Conservation (phyloP, 1,140 invertebrate species). For the Lutraria rhynchaena region DNA sequence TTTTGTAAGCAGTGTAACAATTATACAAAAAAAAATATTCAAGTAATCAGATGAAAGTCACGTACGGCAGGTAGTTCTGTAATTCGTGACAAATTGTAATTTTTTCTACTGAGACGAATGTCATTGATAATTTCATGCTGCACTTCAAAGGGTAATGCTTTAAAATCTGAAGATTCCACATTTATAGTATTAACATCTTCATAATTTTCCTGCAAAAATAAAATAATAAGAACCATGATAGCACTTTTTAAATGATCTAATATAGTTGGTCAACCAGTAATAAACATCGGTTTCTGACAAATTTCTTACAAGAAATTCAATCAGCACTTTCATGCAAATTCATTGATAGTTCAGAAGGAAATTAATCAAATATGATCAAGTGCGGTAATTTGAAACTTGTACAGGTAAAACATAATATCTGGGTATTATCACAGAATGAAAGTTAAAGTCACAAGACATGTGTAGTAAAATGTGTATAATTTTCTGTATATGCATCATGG, state of each 20-base stretch:
- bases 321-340: no score
- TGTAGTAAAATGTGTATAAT: no score
- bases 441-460: no score
- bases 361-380: no score
- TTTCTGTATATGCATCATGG: no score
- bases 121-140: slow-evolving; percentile 96
- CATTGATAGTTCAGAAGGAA: no score
- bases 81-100: slow-evolving; percentile 84
- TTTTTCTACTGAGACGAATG: slow-evolving; percentile 94
- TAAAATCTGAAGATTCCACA: slow-evolving; percentile 90
- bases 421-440: no score
- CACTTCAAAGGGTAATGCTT: slow-evolving; percentile 91
- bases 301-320: not conserved
- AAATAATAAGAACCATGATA: not conserved
- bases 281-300: not conserved
- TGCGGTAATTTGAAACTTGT: no score
- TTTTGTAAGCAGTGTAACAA: not conserved
- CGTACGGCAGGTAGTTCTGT: slow-evolving; percentile 62
- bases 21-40: slow-evolving; percentile 5
- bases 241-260: not conserved
- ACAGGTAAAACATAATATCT: no score
- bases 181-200: slow-evolving; percentile 90
- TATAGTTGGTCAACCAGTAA: not conserved
- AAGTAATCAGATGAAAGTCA: no score
- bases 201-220: slow-evolving; percentile 65